Percentiles rank a stretch among this genome's conserved stretches.
Conservation (phyloP, 2,797 vertebrate species). For the Cyclopterus lumpus region DNA sequence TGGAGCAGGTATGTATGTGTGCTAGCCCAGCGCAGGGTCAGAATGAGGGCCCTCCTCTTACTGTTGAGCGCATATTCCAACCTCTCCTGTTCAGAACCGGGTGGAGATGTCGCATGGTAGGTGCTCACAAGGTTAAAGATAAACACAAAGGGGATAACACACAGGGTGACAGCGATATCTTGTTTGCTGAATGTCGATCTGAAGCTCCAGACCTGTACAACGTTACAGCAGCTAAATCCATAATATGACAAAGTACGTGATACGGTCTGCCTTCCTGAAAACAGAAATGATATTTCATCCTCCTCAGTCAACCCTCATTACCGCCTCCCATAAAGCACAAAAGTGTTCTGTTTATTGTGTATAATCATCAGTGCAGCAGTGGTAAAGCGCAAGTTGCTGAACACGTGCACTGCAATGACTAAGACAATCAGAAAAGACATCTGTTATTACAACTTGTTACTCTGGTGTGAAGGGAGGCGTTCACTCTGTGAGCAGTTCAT, state of each 20-base stretch:
- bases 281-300: not conserved
- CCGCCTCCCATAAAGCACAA: not conserved
- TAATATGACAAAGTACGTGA: not conserved
- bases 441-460: conserved; percentile 40
- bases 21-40: conserved; percentile 92
- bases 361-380: not conserved
- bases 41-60: conserved; percentile 90
- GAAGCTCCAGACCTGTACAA: not conserved
- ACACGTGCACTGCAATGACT: conserved; percentile 15
- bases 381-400: conserved; percentile 1
- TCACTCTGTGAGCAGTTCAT: conserved; percentile 38
- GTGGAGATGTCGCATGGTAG: conserved; percentile 92
- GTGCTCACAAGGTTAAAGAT: conserved; percentile 89
- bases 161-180: not conserved
- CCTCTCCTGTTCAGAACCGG: conserved; percentile 95
- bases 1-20: conserved; percentile 90
- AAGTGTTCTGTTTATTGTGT: not conserved
- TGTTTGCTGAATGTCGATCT: not conserved
- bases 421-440: conserved; percentile 40
- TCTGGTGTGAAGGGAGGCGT: conserved; percentile 36
- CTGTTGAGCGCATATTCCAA: conserved; percentile 92
- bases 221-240: not conserved
- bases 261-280: not conserved
- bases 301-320: not conserved
- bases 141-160: conserved; percentile 17